Base-by-base conservation (phyloP, 92 coral and sea anemone genomes). In the Epizoanthus rinbou region DNA sequence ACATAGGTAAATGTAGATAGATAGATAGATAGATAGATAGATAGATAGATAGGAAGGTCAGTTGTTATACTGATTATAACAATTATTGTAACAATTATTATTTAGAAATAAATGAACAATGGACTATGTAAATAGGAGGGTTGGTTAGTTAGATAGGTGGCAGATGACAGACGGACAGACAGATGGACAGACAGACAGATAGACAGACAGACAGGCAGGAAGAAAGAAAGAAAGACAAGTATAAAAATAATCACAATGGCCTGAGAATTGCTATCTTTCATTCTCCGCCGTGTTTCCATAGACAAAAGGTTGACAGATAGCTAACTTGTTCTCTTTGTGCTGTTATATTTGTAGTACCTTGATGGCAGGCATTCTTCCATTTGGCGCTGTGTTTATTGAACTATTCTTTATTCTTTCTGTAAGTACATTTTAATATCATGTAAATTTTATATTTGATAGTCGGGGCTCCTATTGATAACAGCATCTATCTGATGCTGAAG, bases 361-460 rank as follows among this genome's bases (percentile, higher is more conserved):
- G 31, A 85, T 96, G 91, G 94, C 99, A 52, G 99, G 99, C 41
- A 92, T 96, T 76, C 90, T 96, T 41, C 99, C 99, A 37, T 96
- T 96, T 92, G 99, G 99, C 54, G 99, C 99, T 24, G 98, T 96
- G 70, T 96, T 96, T 80, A 96, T 96, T 75, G 99, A 96, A 56
- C 91, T 96, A 67, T 96, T 96, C 94, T 96, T 96, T 82, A 96
- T 96, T 72, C 85, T 96, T 64, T 91, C 98, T 63, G 98, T 95
- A 88, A 92, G 98, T 94, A 57, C n/a, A n/a, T n/a, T n/a, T n/a
- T n/a, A n/a, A n/a, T n/a, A n/a, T n/a, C n/a, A n/a, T n/a, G n/a
- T n/a, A n/a, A n/a, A n/a, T n/a, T n/a, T 1, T 6, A 2, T 4
- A 15, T 11, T n/a, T 0, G 18, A 28, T n/a, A n/a, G n/a, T n/a